Base-by-base conservation (phyloP, 2,888 invertebrate species). In the Epinotia nisella region DNA sequence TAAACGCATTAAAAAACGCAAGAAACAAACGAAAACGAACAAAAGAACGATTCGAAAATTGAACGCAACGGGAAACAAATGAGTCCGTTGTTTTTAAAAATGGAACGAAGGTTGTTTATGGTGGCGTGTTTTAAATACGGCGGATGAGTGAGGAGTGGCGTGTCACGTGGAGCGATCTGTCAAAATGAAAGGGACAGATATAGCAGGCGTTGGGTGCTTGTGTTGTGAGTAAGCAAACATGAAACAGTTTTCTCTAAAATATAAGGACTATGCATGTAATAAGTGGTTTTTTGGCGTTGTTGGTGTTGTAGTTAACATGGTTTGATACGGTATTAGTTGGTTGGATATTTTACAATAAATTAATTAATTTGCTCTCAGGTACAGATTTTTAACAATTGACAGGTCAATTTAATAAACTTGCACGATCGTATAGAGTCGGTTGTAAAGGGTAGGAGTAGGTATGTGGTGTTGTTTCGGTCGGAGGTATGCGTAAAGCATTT, bases 111-210 rank as follows among this genome's bases (percentile, higher is more conserved):
- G 66, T 71, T 70, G 68, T 75, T 74, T 66, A 60, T 67, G 74
- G 61, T 70, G 64, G 70, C 76, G 75, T 66, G 71, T 75, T 70
- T 66, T 56, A 64, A 64, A 66, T 60, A 41, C 49, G 64, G 56
- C 56, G 59, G 67, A 78, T 78, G 80, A 78, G 81, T 83, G 79
- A 81, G 78, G 76, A 76, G 79, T 85, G 80, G 80, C 82, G 80
- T 83, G 82, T 84, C 87, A 87, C 89, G 89, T 88, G 87, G 83
- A 49, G 81, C 82, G 84, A 88, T 85, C 89, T 90, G 92, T 91
- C 91, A 90, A 88, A 86, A 86, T 81, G 90, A 91, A 81, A 84
- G 89, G 86, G 79, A 81, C 82, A 73, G 75, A 72, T 75, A 79
- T 85, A 86, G 79, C 51, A 45, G 83, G 29, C 29, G 29, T 82